phyloP scores from a whole-genome alignment of 1,140 invertebrate genomes.

The Conus ventricosus region DNA sequence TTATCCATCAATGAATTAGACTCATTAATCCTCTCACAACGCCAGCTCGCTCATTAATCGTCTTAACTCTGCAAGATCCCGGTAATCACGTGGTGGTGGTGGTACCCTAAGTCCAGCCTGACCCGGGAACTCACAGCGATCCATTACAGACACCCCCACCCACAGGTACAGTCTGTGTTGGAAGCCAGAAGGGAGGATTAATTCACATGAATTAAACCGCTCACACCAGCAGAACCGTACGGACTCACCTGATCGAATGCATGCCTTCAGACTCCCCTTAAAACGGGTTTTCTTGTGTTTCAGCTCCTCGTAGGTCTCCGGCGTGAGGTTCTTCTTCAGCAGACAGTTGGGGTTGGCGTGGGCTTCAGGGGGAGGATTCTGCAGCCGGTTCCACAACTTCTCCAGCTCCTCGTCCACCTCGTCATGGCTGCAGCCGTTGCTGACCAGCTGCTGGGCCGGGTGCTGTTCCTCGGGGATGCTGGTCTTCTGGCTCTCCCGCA shows the following conservation, averaged over 20 bases:
- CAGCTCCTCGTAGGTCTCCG: constrained; percentile 51
- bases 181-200: background rate
- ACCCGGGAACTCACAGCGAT: no score
- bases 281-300: constrained; percentile 60
- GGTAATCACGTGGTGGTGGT: no score
- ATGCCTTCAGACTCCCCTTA: constrained; percentile 61
- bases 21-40: no score
- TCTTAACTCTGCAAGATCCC: no score
- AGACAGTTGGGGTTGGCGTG: constrained; percentile 56
- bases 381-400: background rate
- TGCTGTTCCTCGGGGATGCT: background rate
- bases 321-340: constrained; percentile 60
- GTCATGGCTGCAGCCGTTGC: background rate
- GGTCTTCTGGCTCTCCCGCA: background rate
- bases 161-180: background rate
- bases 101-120: no score
- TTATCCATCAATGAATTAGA: no score
- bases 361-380: constrained; percentile 28
- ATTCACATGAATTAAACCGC: background rate
- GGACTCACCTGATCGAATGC: constrained; percentile 64
- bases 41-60: no score
- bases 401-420: background rate
- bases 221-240: background rate
- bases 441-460: background rate
- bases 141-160: no score